phyloP scores from a whole-genome alignment of 2,797 vertebrate species.

The Phaenicophaeus curvirostris region DNA sequence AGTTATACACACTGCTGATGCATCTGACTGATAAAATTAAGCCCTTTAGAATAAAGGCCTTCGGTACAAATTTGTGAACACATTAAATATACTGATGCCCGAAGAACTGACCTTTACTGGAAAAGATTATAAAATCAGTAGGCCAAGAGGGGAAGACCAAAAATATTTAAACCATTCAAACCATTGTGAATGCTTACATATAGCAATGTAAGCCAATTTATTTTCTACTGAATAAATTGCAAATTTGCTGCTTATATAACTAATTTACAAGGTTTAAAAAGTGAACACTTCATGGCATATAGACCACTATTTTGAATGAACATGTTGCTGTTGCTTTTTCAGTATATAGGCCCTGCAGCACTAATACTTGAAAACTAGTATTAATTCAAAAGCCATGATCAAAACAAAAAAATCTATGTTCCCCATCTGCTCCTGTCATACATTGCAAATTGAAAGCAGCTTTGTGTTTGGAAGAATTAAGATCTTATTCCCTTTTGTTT shows the following conservation, averaged over 20 bases:
- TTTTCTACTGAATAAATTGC: constrained; percentile 46
- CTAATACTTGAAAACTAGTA: constrained; percentile 18
- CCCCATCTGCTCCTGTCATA: background rate
- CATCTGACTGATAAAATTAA: constrained; percentile 42
- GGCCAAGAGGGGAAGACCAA: constrained; percentile 15
- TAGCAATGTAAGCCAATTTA: background rate
- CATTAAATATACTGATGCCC: constrained; percentile 42
- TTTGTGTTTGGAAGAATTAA: background rate
- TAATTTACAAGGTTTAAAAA: constrained; percentile 18
- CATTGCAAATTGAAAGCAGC: background rate
- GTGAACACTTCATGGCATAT: background rate
- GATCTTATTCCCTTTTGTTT: background rate
- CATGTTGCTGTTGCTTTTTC: background rate
- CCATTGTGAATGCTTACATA: background rate
- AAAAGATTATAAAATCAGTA: constrained; percentile 52
- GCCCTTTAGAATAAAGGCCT: constrained; percentile 25
- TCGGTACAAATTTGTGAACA: constrained; percentile 27
- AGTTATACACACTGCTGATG: background rate
- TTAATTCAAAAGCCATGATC: constrained; percentile 28
- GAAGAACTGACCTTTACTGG: constrained; percentile 53
- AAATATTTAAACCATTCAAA: background rate
- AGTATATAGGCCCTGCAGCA: constrained; percentile 10
- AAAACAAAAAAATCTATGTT: background rate
- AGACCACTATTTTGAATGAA: constrained; percentile 8
- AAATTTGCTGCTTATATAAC: constrained; percentile 26